Conservation (phyloP, 2,888 invertebrate genomes). For the Brachypterus glaber region DNA sequence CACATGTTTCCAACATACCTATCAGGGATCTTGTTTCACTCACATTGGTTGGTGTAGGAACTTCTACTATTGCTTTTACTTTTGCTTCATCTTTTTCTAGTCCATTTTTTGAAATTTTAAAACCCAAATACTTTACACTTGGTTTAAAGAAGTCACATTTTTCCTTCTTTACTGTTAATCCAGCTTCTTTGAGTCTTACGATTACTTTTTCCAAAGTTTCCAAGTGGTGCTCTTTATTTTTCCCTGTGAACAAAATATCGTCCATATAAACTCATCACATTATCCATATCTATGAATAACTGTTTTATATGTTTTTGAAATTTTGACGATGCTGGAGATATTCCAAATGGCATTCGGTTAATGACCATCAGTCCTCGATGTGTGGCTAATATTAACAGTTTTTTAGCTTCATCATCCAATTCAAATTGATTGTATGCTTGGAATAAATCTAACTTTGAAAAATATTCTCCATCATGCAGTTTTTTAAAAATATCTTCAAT, state of each 20-base stretch:
- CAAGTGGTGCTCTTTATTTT: constrained; percentile 19
- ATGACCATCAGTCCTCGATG: not conserved
- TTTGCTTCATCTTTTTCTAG: too few species aligned
- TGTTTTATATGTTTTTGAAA: constrained; percentile 31
- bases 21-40: too few species aligned
- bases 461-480: not conserved
- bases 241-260: constrained; percentile 28
- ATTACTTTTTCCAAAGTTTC: constrained; percentile 23
- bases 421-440: constrained; percentile 8
- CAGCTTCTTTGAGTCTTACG: constrained; percentile 19
- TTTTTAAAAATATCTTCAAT: constrained; percentile 3
- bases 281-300: constrained; percentile 25
- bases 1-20: too few species aligned
- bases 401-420: constrained; percentile 6
- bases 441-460: constrained; percentile 5
- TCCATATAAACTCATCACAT: constrained; percentile 28
- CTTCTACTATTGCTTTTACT: too few species aligned
- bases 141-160: too few species aligned
- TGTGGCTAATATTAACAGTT: not conserved
- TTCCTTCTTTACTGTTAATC: too few species aligned
- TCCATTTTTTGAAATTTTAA: too few species aligned
- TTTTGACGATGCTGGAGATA: constrained; percentile 18
- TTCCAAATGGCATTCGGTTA: constrained; percentile 2
- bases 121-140: too few species aligned
- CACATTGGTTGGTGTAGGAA: too few species aligned